phyloP scores from a whole-genome alignment of 1,140 invertebrate species.

The Drosophila elegans region DNA sequence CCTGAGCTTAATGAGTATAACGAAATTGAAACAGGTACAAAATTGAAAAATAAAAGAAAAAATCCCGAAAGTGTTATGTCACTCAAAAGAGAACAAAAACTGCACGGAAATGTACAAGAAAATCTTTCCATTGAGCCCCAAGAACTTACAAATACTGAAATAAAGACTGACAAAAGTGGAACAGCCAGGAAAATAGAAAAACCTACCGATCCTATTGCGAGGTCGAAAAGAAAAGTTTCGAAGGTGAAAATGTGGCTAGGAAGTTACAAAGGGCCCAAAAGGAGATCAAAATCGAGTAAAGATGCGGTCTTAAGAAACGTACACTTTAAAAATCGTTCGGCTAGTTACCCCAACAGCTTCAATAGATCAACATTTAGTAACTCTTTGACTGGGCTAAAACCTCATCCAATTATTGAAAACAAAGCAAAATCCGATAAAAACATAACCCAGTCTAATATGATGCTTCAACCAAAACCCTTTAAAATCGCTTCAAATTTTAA shows the following conservation, averaged over 20 bases:
- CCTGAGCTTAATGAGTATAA: no score
- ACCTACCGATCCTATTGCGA: no score
- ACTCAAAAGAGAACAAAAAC: no score
- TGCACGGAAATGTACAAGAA: no score
- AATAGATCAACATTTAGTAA: not conserved
- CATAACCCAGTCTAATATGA: not conserved
- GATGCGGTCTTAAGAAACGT: not conserved
- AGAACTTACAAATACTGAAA: no score
- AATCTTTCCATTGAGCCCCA: no score
- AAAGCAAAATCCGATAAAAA: not conserved
- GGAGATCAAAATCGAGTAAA: not conserved
- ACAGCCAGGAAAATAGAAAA: no score
- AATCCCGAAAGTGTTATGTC: no score
- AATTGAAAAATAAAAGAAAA: not conserved
- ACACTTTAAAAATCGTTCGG: not conserved
- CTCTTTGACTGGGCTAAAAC: not conserved
- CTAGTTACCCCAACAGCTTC: not conserved
- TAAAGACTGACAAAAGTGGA: no score
- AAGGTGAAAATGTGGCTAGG: not conserved
- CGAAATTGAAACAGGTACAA: not conserved
- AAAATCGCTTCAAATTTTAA: not conserved
- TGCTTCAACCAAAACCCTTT: not conserved
- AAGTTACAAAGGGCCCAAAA: not conserved
- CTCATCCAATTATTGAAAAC: not conserved
- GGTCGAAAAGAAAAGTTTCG: not conserved